Percentiles rank a stretch among this genome's conserved stretches.
Conservation (phyloP, 2,797 vertebrate species). For the Takifugu ocellatus region DNA sequence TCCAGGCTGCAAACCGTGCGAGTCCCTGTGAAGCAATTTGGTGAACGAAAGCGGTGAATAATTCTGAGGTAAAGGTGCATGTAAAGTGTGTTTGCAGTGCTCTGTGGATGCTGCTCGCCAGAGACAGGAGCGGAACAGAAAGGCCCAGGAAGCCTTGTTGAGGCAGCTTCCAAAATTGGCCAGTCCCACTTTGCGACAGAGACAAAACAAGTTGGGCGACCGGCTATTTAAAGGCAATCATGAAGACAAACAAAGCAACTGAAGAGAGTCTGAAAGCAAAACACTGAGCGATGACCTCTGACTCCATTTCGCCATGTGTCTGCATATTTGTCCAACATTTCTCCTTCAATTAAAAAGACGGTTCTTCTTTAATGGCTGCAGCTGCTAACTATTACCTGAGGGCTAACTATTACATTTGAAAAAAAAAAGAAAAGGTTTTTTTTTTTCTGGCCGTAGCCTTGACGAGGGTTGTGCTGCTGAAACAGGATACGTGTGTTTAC, state of each 20-base stretch:
- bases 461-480: slow-evolving; percentile 47
- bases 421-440: background rate
- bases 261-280: slow-evolving; percentile 11
- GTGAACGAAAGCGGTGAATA: slow-evolving; percentile 54
- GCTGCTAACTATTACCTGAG: slow-evolving; percentile 63
- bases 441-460: slow-evolving; percentile 53
- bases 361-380: slow-evolving; percentile 37
- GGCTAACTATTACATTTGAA: slow-evolving; percentile 41
- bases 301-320: too few relatives aligned
- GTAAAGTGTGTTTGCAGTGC: slow-evolving; percentile 38
- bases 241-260: background rate
- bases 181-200: background rate
- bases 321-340: slow-evolving; percentile 35
- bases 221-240: slow-evolving; percentile 6
- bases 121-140: slow-evolving; percentile 18
- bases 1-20: slow-evolving; percentile 56
- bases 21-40: slow-evolving; percentile 61
- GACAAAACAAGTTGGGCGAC: background rate
- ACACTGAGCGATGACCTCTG: slow-evolving; percentile 6
- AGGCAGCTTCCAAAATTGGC: slow-evolving; percentile 1
- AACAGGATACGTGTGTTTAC: slow-evolving; percentile 37
- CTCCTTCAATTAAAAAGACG: slow-evolving; percentile 37
- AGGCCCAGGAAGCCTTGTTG: background rate
- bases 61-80: slow-evolving; percentile 43
- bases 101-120: slow-evolving; percentile 20